Percentiles rank a stretch among this genome's conserved stretches.
Conservation (phyloP, 2,113 vertebrate species). For the Gallinago media region DNA sequence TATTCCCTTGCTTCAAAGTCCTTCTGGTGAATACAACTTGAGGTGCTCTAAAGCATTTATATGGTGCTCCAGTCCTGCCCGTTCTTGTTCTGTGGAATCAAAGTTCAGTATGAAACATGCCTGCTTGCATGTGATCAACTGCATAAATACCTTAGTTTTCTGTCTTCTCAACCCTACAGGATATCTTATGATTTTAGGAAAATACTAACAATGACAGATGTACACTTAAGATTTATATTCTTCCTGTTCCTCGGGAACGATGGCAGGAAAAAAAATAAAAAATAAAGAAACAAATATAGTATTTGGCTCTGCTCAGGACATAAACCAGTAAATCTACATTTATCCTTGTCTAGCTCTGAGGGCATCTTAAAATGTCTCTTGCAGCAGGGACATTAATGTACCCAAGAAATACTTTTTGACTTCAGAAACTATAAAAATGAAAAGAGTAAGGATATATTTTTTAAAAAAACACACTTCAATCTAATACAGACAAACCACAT, state of each 20-base stretch:
- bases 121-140: not conserved
- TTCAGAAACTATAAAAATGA: not conserved
- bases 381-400: not conserved
- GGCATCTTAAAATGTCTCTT: not conserved
- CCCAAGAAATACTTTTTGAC: not conserved
- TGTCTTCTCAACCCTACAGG: not conserved
- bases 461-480: not conserved
- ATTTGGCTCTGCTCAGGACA: not conserved
- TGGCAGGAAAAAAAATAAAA: not conserved
- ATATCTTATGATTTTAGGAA: not conserved
- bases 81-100: not conserved
- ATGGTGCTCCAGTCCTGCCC: not conserved
- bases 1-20: not conserved
- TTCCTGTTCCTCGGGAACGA: not conserved
- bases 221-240: not conserved
- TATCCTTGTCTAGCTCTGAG: not conserved
- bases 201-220: not conserved
- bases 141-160: not conserved
- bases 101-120: not conserved
- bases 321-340: not conserved
- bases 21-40: fast-evolving
- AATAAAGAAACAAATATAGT: not conserved
- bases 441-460: not conserved
- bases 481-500: not conserved
- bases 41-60: not conserved